These are phyloP conservation scores for Momotus momota DNA, from an alignment of 2,797 vertebrate genomes.

Conservation along the genomic window DNA sequence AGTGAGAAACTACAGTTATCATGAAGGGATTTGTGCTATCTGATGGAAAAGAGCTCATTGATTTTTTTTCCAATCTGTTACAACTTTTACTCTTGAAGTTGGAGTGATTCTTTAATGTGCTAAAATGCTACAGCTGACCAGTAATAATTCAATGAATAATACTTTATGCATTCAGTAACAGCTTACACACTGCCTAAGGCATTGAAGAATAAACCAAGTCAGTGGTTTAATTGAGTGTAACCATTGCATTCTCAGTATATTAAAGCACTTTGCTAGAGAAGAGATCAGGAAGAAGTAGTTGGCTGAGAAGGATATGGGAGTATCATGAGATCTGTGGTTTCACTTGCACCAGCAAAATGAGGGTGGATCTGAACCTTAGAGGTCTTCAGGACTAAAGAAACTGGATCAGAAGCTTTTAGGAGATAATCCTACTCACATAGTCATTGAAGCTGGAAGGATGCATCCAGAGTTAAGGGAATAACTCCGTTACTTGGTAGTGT, in stretches of 20 bases:
- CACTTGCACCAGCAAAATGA: background rate
- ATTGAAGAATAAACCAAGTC: background rate
- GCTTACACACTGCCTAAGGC: background rate
- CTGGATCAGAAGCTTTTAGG: background rate
- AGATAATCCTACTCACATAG: background rate
- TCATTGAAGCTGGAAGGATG: background rate
- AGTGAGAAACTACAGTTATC: background rate
- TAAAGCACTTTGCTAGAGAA: background rate
- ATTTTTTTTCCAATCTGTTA: background rate
- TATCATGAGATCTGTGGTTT: background rate
- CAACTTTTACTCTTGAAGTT: background rate
- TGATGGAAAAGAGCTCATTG: background rate
- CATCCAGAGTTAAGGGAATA: background rate
- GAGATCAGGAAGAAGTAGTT: background rate
- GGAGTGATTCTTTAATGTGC: background rate
- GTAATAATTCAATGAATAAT: background rate
- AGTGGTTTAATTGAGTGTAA: background rate
- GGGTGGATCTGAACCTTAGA: background rate
- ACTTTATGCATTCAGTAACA: background rate
- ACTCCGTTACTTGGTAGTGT: background rate
- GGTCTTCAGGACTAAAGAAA: background rate
- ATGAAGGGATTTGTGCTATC: constrained; percentile 3
- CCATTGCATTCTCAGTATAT: background rate
- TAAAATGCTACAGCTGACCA: background rate
- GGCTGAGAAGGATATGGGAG: background rate